phyloP scores from a whole-genome alignment of 1,140 invertebrate genomes.

The Ladona fulva region DNA sequence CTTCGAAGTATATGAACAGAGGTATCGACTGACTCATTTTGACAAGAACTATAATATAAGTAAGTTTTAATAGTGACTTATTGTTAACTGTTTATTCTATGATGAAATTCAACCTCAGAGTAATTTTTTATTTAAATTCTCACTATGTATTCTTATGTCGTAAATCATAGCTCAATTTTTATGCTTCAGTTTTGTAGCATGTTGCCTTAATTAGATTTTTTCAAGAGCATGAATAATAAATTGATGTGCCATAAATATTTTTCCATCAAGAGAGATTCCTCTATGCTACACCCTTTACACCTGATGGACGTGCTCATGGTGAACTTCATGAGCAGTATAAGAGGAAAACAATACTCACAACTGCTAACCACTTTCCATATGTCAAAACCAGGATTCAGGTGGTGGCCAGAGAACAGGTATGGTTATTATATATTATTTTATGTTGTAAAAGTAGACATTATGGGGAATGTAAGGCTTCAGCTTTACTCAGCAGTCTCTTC shows the following conservation, averaged over 20 bases:
- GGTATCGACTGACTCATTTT: slow-evolving; percentile 80
- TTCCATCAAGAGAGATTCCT: slow-evolving; percentile 73
- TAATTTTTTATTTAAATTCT: too few species aligned
- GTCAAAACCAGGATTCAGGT: slow-evolving; percentile 91
- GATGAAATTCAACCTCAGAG: too few species aligned
- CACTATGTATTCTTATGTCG: too few species aligned
- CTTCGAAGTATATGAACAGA: slow-evolving; percentile 86
- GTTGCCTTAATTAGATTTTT: too few species aligned
- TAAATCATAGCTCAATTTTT: background rate
- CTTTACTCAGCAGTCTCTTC: too few species aligned
- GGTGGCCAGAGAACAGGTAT: slow-evolving; percentile 62
- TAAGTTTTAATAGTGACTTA: slow-evolving; percentile 35
- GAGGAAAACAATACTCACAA: slow-evolving; percentile 90
- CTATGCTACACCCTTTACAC: slow-evolving; percentile 94
- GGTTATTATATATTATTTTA: too few species aligned
- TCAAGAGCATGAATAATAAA: too few species aligned
- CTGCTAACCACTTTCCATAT: slow-evolving; percentile 91
- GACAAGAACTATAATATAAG: slow-evolving; percentile 93
- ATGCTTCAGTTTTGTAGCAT: too few species aligned
- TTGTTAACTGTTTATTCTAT: too few species aligned
- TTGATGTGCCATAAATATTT: too few species aligned
- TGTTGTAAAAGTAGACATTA: too few species aligned
- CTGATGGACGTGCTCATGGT: slow-evolving; percentile 86
- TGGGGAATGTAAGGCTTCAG: too few species aligned
- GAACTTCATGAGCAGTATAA: slow-evolving; percentile 93